Conservation (phyloP, 2,888 invertebrate genomes). For the Eilema depressum region DNA sequence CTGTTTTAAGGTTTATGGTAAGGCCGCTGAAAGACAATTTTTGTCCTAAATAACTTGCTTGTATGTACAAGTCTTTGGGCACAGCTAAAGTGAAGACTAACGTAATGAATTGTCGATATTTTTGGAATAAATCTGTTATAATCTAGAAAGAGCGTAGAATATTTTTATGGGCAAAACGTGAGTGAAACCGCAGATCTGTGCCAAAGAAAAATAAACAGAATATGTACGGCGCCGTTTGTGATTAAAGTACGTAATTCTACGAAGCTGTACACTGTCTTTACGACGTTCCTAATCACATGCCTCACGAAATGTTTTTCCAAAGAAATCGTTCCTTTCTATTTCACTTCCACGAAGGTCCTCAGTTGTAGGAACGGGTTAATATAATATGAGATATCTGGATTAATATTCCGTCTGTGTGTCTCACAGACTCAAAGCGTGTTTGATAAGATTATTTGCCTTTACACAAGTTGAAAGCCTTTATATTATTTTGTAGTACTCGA, state of each 20-base stretch:
- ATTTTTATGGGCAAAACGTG: slow-evolving; percentile 8
- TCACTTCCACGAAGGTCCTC: slow-evolving; percentile 31
- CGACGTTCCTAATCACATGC: slow-evolving; percentile 12
- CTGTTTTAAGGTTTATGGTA: too few species aligned
- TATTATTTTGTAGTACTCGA: too few species aligned
- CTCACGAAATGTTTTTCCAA: slow-evolving; percentile 12
- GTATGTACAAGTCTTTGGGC: too few species aligned
- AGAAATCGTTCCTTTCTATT: slow-evolving; percentile 11
- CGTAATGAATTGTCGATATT: slow-evolving; percentile 3
- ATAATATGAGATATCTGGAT: slow-evolving; percentile 12
- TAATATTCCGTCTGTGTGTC: slow-evolving; percentile 1
- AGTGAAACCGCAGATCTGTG: background rate
- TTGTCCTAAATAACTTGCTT: background rate
- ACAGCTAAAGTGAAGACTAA: background rate
- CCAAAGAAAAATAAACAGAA: slow-evolving; percentile 11
- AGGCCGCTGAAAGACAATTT: too few species aligned
- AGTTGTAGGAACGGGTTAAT: slow-evolving; percentile 10
- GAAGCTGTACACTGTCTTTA: slow-evolving; percentile 22
- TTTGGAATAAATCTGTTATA: background rate
- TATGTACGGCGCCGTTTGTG: background rate
- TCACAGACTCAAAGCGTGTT: background rate
- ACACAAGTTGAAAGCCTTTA: background rate
- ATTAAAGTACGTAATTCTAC: slow-evolving; percentile 16
- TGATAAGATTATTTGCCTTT: slow-evolving; percentile 4
- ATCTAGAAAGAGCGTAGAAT: background rate